These are phyloP conservation scores for Eretmochelys imbricata DNA, from an alignment of 2,113 vertebrate species.

Conservation along the genomic window DNA sequence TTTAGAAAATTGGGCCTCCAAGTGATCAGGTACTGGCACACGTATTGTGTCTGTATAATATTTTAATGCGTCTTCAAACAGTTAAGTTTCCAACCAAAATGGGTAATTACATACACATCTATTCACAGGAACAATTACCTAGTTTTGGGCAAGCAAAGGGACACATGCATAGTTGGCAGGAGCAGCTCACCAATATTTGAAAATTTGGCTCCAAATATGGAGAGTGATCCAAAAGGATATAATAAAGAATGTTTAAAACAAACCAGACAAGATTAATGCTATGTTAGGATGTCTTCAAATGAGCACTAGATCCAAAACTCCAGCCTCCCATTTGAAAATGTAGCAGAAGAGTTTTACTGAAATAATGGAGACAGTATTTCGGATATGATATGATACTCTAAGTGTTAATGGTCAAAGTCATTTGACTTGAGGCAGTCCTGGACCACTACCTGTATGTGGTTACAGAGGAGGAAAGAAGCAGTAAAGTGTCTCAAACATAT, in stretches of 20 bases:
- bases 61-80: not conserved
- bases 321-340: not conserved
- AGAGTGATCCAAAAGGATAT: not conserved
- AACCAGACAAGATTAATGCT: conserved; percentile 44
- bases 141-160: not conserved
- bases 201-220: not conserved
- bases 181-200: not conserved
- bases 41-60: not conserved
- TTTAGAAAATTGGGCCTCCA: not conserved
- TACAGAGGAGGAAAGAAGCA: conserved; percentile 31
- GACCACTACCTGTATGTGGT: conserved; percentile 48
- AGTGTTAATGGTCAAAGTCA: conserved; percentile 21
- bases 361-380: conserved; percentile 25
- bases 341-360: conserved; percentile 29
- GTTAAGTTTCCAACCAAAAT: not conserved
- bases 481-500: conserved; percentile 40
- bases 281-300: conserved; percentile 6
- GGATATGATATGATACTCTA: rapidly evolving
- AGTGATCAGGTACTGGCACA: not conserved
- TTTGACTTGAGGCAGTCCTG: not conserved
- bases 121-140: not conserved
- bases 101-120: not conserved
- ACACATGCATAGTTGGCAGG: rapidly evolving
- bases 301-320: conserved; percentile 35
- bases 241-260: not conserved